Base-by-base conservation (phyloP, 2,888 invertebrate species). In the Drosophila aldrichi region DNA sequence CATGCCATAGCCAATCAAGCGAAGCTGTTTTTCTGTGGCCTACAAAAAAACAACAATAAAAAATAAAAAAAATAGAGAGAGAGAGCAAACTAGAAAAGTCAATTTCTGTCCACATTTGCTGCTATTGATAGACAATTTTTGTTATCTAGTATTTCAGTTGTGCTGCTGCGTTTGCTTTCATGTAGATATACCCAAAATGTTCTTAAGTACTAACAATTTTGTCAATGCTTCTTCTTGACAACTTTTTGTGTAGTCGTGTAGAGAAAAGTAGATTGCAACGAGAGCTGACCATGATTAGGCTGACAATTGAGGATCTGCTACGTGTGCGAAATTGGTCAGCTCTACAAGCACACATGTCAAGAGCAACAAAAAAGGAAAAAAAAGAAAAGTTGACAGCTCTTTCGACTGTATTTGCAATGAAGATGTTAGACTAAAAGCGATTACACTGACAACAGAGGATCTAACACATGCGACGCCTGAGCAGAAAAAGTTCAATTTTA, bases 1-100 rank as follows among this genome's bases (percentile, higher is more conserved):
- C 84, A 89, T 84, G 89, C 84, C 87, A n/a, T n/a, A 84, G 43
- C 57, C 61, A 38, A 81, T 79, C 77, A 73, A 66, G 44, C 68
- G 64, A 79, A 82, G 61, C 60, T 70, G 57, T 66, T 82, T 67
- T 48, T 74, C 55, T 81, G 85, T 77, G 77, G 85, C 77, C 88
- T 72, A 74, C 71, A 84, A 86, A 80, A 80, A 54, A 69, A 68
- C 22, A 58, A 43, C 8, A 16, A 41, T 7, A 18, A 14, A n/a
- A 16, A 38, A 16, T 6, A 3, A 40, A n/a, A 40, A n/a, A n/a
- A n/a, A n/a, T 2, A 38, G 2, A n/a, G 4, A 25, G 0, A 20
- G 8, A 36, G 22, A 16, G 29, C 29, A 67, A 74, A 74, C 74
- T 68, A 87, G 74, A 59, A 69, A 71, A 79, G 74, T 70, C 81